Conservation (phyloP, 2,113 vertebrate genomes). For the cat (Felis catus) region F.catus_Fca126_mat1.0 CM031413.1:3856001-3856500, state of each 20-base stretch:
- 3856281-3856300: slow-evolving; percentile 86
- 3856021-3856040: neutral
- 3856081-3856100: too few species aligned
- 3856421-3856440: slow-evolving; percentile 48
- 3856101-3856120: too few species aligned
- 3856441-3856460: neutral
- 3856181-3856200: rapidly evolving
- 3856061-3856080: neutral
- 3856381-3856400: slow-evolving; percentile 92
- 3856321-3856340: slow-evolving; percentile 99
- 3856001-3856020: neutral
- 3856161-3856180: neutral
- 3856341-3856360: slow-evolving; percentile 94
- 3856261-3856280: neutral
- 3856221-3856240: too few species aligned
- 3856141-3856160: neutral
- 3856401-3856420: slow-evolving; percentile 90
- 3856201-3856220: rapidly evolving
- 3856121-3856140: rapidly evolving
- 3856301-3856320: slow-evolving; percentile 99
- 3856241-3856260: rapidly evolving
- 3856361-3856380: slow-evolving; percentile 94
- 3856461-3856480: neutral
- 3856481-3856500: neutral
- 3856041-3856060: too few species aligned